A percentile compares a stretch with the other conserved stretches of the same genome.
phyloP scores from a whole-genome alignment of 2,113 vertebrate species.

The human region DNA sequence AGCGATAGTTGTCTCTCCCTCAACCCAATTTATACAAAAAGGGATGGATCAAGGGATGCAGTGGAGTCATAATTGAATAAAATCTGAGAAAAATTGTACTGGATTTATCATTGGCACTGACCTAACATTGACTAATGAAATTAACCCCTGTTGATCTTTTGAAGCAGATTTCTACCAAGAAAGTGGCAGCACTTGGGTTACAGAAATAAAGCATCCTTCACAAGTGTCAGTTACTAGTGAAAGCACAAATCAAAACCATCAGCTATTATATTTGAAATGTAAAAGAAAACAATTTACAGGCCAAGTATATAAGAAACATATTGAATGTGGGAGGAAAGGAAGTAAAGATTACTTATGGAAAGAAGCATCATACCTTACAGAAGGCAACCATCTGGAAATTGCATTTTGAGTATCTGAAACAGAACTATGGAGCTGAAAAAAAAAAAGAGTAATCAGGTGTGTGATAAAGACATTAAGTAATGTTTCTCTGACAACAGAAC shows the following conservation, averaged over 20 bases:
- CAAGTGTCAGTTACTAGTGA: not conserved
- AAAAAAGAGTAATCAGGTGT: not conserved
- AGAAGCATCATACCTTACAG: not conserved
- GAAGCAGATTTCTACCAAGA: not conserved
- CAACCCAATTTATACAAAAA: not conserved
- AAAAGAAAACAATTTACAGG: not conserved
- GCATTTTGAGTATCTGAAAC: not conserved
- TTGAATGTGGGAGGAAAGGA: not conserved
- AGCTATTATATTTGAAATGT: conserved; percentile 17
- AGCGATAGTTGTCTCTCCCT: not conserved
- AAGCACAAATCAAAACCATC: conserved; percentile 49
- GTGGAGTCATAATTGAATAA: not conserved
- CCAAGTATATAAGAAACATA: not conserved
- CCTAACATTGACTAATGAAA: not conserved
- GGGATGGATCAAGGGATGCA: not conserved
- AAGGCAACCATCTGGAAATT: conserved; percentile 47
- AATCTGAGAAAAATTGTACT: not conserved
- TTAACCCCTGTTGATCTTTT: not conserved
- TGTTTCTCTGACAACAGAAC: conserved; percentile 9
- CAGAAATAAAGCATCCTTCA: not conserved
- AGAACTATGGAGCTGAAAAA: not conserved
- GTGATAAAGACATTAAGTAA: not conserved
- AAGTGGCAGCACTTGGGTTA: not conserved
- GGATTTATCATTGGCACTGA: not conserved
- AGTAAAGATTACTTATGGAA: conserved; percentile 12